Conservation (phyloP, 2,888 invertebrate genomes). For the Cephus sareptanus region DNA sequence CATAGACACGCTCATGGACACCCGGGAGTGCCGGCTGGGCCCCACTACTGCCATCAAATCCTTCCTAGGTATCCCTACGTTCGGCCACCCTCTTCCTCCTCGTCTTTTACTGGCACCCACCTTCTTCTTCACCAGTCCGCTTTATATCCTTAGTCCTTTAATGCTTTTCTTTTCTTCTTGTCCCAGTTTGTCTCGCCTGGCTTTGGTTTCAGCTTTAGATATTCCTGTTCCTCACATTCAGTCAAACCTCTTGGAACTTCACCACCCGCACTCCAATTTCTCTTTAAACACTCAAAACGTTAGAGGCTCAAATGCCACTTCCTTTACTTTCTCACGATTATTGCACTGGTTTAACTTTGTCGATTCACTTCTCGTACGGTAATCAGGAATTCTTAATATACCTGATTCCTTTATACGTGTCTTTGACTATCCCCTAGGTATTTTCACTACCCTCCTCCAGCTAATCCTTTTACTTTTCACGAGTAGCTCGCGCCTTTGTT, state of each 20-base stretch:
- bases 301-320: background rate
- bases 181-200: slow-evolving; percentile 3
- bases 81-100: slow-evolving; percentile 27
- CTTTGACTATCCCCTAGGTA: background rate
- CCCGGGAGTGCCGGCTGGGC: slow-evolving; percentile 91
- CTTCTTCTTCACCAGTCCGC: slow-evolving; percentile 1
- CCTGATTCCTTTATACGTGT: background rate
- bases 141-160: background rate
- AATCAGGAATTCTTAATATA: background rate
- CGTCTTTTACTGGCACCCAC: slow-evolving; percentile 13
- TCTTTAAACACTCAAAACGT: background rate
- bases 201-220: background rate
- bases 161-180: background rate
- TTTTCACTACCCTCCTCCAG: background rate
- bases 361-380: background rate
- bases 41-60: slow-evolving; percentile 84
- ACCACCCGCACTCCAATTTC: background rate
- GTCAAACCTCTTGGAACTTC: background rate
- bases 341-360: background rate
- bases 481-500: background rate
- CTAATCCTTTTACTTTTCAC: background rate
- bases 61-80: slow-evolving; percentile 27
- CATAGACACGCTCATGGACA: slow-evolving; percentile 91
- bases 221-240: background rate
- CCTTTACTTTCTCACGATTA: background rate